A percentile compares a stretch with the other conserved stretches of the same genome.
Evolutionary conservation across 2,797 vertebrate genomes (phyloP).

Genomic region (Phrynocephalus forsythii): DNA sequence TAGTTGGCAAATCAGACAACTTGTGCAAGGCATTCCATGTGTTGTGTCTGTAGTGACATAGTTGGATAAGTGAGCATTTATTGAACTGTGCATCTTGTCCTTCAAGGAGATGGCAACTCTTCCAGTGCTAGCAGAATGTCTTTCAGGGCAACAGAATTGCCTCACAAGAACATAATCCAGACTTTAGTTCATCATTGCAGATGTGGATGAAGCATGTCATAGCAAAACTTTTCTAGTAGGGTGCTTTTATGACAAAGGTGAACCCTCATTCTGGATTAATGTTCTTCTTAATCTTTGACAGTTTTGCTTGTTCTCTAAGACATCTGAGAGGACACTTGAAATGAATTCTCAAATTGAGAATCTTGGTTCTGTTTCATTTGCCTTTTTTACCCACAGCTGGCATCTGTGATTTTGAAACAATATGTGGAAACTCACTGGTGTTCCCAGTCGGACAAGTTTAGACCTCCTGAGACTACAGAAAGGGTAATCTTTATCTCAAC

Average conservation of each 20-base stretch:
- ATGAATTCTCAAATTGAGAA: background rate
- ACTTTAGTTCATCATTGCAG: background rate
- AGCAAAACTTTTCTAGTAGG: background rate
- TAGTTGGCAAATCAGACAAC: background rate
- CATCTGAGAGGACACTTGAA: background rate
- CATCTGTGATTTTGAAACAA: conserved; percentile 96
- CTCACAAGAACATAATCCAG: background rate
- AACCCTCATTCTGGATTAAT: background rate
- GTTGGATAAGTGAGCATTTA: too few species aligned
- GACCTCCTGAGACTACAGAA: conserved; percentile 96
- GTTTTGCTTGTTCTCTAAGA: background rate
- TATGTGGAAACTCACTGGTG: conserved; percentile 99
- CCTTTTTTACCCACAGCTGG: conserved; percentile 82
- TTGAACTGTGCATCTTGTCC: background rate
- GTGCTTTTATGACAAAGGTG: background rate
- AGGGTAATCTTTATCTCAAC: conserved; percentile 80
- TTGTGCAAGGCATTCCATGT: background rate
- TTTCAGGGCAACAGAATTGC: background rate
- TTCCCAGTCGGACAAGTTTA: conserved; percentile 95
- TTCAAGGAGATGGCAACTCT: background rate
- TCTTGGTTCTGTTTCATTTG: conserved; percentile 34
- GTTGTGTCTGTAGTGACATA: too few species aligned
- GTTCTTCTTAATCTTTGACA: background rate
- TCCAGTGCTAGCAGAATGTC: background rate
- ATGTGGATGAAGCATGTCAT: background rate